phyloP scores from a whole-genome alignment of 2,113 vertebrate genomes.

The Phylloscopus trochiloides region DNA sequence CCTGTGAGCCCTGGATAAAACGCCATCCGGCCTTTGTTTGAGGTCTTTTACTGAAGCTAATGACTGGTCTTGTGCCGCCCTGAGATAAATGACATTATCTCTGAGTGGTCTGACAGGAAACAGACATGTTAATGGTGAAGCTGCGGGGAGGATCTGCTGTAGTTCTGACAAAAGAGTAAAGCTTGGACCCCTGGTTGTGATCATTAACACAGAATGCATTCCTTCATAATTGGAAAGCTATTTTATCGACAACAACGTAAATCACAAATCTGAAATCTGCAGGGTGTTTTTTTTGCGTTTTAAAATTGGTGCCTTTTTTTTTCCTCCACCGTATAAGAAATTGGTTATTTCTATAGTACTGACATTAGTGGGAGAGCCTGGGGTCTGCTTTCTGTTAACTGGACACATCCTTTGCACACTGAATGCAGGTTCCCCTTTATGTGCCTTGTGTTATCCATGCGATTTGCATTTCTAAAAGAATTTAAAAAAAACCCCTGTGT shows the following conservation, averaged over 20 bases:
- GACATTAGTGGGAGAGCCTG: neutral
- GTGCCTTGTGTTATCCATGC: neutral
- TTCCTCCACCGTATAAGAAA: neutral
- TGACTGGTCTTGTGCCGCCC: slow-evolving; percentile 82
- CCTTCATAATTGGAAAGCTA: slow-evolving; percentile 72
- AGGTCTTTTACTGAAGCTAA: slow-evolving; percentile 83
- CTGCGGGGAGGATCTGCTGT: slow-evolving; percentile 78
- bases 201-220: slow-evolving; percentile 78
- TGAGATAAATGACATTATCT: slow-evolving; percentile 88
- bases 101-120: slow-evolving; percentile 86
- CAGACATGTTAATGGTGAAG: slow-evolving; percentile 85
- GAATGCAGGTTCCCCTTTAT: neutral
- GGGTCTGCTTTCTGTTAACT: neutral
- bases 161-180: slow-evolving; percentile 75
- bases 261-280: slow-evolving; percentile 60
- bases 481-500: neutral
- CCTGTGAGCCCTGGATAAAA: slow-evolving; percentile 71
- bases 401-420: neutral
- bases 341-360: neutral
- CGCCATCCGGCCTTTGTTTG: slow-evolving; percentile 80
- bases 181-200: slow-evolving; percentile 75
- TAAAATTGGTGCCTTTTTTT: neutral
- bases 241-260: slow-evolving; percentile 66
- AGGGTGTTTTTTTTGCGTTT: neutral
- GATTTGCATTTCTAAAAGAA: neutral